These are phyloP conservation scores for Microtus richardsoni DNA, from an alignment of 2,113 vertebrate species.

Conservation along the genomic window DNA sequence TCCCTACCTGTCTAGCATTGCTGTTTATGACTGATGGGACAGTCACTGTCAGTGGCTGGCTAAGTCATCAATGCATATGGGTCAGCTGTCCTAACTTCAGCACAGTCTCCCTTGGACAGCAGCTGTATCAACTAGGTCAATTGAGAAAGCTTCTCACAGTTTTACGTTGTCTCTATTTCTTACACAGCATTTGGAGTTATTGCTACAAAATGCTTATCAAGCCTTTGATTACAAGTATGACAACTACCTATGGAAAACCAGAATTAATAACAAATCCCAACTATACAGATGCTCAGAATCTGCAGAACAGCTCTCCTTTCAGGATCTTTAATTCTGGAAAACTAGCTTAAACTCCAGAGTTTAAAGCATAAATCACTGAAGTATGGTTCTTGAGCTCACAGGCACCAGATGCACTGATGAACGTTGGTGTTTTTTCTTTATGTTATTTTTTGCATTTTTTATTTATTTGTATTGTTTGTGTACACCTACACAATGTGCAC, in stretches of 20 bases:
- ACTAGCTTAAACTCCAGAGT: not conserved
- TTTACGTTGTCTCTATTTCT: not conserved
- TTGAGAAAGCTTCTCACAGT: not conserved
- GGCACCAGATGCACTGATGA: not conserved
- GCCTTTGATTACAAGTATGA: not conserved
- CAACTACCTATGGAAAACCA: not conserved
- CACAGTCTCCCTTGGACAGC: not conserved
- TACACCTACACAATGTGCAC: not conserved
- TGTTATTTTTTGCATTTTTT: not conserved
- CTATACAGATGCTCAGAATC: not conserved
- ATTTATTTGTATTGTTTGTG: not conserved
- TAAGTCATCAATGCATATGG: not conserved
- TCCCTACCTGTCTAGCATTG: not conserved
- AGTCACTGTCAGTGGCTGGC: not conserved
- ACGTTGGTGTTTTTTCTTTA: no score
- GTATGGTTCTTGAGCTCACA: not conserved
- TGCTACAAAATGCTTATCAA: not conserved
- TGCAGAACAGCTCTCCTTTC: not conserved
- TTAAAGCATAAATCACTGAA: not conserved
- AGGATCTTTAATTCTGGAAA: not conserved
- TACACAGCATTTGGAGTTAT: not conserved
- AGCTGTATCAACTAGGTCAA: no score
- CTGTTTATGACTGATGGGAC: not conserved
- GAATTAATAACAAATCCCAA: not conserved
- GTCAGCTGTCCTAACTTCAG: not conserved